Evolutionary conservation across 2,797 vertebrate genomes (phyloP).

Genomic region (Pitangus sulphuratus): DNA sequence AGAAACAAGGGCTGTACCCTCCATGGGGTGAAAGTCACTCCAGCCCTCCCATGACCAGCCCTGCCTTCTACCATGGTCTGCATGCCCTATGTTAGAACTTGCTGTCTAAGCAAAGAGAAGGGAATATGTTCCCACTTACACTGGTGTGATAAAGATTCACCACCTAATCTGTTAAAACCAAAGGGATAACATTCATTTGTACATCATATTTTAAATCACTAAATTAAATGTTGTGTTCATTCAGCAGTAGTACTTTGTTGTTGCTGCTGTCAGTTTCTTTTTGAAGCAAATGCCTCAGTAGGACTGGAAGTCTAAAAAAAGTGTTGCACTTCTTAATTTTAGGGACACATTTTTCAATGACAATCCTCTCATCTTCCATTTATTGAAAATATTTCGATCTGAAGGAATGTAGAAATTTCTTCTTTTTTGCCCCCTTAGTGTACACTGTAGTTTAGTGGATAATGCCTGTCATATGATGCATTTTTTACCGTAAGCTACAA

Average conservation of each 20-base stretch:
- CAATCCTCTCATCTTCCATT: neutral
- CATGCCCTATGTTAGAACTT: neutral
- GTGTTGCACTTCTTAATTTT: neutral
- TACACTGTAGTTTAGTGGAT: neutral
- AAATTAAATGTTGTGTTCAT: neutral
- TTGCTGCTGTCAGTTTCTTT: neutral
- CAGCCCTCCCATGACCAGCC: accelerated
- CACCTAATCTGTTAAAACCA: neutral
- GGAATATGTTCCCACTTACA: neutral
- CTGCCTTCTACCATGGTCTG: neutral
- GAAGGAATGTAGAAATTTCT: neutral
- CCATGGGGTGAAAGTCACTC: accelerated
- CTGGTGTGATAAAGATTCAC: neutral
- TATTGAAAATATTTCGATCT: neutral
- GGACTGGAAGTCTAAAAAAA: neutral
- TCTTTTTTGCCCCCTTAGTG: neutral
- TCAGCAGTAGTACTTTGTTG: neutral
- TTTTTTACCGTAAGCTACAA: neutral
- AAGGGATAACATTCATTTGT: neutral
- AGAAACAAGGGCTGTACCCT: neutral
- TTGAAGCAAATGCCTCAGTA: neutral
- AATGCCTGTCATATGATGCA: neutral
- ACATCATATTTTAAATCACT: neutral
- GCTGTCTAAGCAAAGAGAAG: neutral
- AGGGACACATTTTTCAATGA: neutral